Conservation (phyloP, 2,797 vertebrate genomes). For the Epinephelus malabaricus region DNA sequence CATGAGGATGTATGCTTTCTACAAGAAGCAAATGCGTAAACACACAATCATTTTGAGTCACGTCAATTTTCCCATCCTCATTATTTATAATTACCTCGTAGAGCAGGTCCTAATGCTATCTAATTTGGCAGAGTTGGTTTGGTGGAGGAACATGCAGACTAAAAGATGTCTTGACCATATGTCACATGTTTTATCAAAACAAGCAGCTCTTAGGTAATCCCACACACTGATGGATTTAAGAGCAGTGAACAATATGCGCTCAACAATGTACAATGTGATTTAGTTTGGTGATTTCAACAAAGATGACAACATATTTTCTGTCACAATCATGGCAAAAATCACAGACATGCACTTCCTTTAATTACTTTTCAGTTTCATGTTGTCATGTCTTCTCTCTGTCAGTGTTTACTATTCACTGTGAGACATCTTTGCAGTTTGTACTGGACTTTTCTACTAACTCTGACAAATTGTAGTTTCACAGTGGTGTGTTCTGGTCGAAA, state of each 20-base stretch:
- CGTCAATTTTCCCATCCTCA: constrained; percentile 79
- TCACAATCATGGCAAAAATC: constrained; percentile 13
- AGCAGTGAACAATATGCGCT: constrained; percentile 56
- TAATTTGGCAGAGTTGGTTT: constrained; percentile 75
- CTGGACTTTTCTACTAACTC: neutral
- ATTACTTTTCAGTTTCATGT: neutral
- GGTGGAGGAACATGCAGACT: constrained; percentile 58
- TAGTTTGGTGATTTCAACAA: constrained; percentile 34
- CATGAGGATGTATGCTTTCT: constrained; percentile 59
- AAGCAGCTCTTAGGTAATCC: constrained; percentile 70
- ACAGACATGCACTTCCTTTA: constrained; percentile 5
- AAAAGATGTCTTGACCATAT: constrained; percentile 74
- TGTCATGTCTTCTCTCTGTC: neutral
- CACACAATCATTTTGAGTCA: constrained; percentile 71
- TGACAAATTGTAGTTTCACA: neutral
- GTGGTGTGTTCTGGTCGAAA: neutral
- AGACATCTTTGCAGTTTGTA: neutral
- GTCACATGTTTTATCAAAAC: constrained; percentile 71
- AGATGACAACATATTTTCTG: constrained; percentile 39
- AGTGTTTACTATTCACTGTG: neutral
- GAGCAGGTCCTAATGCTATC: constrained; percentile 77
- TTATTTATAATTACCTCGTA: constrained; percentile 77
- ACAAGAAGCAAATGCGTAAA: constrained; percentile 72
- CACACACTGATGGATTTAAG: constrained; percentile 67
- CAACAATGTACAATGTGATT: constrained; percentile 14